Evolutionary conservation across 2,797 vertebrate species (phyloP).

Genomic region (Danio jaintianensis): DNA sequence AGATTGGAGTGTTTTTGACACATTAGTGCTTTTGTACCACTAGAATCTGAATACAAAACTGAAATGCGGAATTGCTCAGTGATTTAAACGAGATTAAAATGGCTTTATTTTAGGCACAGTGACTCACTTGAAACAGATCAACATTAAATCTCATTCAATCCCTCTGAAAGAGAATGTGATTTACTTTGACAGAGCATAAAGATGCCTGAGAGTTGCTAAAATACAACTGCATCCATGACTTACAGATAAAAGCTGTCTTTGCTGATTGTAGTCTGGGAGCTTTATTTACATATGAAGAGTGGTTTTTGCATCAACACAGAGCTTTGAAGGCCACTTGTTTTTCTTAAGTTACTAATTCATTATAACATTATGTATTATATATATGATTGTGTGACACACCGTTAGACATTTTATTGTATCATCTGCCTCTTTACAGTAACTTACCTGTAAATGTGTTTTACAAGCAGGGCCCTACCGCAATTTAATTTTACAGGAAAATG

Average conservation of each 20-base stretch:
- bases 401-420: too few species aligned
- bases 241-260: constrained; percentile 5
- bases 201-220: not conserved
- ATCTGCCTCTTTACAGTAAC: too few species aligned
- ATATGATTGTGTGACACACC: too few species aligned
- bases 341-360: too few species aligned
- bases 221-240: constrained; percentile 1
- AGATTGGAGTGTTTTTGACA: not conserved
- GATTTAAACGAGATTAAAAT: not conserved
- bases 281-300: too few species aligned
- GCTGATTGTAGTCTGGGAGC: not conserved
- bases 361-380: too few species aligned
- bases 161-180: constrained; percentile 12
- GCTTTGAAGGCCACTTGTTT: too few species aligned
- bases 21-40: not conserved
- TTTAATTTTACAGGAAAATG: too few species aligned
- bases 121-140: constrained; percentile 9
- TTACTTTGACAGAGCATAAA: constrained; percentile 7
- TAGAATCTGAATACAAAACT: not conserved
- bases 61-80: not conserved
- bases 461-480: too few species aligned
- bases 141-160: not conserved
- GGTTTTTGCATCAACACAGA: too few species aligned
- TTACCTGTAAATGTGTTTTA: too few species aligned
- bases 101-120: not conserved